Conservation (phyloP, 2,888 invertebrate genomes). For the Lithophane leautieri region DNA sequence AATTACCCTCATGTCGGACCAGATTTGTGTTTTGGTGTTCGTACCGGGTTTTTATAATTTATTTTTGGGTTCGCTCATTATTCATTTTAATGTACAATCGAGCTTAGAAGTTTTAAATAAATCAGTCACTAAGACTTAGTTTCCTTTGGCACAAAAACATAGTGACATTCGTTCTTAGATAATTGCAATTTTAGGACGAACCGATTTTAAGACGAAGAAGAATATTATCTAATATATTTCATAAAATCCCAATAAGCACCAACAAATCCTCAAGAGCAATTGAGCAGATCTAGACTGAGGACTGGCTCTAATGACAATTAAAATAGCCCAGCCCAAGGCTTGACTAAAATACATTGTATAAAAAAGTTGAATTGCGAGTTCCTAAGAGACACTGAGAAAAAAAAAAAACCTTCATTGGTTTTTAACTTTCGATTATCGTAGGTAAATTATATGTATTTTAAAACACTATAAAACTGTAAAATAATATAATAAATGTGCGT, state of each 20-base stretch:
- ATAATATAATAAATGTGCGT: slow-evolving; percentile 6
- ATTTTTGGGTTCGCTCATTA: slow-evolving; percentile 65
- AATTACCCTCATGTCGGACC: slow-evolving; percentile 79
- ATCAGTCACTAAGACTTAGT: slow-evolving; percentile 38
- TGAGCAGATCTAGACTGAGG: background rate
- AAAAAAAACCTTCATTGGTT: background rate
- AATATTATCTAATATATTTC: background rate
- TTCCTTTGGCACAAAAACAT: slow-evolving; percentile 17
- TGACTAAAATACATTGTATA: background rate
- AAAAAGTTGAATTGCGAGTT: background rate
- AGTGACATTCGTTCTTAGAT: background rate
- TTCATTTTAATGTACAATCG: slow-evolving; percentile 59
- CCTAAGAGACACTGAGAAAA: background rate
- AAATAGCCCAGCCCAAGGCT: background rate
- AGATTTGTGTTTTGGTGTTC: slow-evolving; percentile 59
- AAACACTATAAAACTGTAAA: background rate
- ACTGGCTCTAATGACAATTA: background rate
- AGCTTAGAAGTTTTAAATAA: slow-evolving; percentile 49
- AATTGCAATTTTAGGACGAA: background rate
- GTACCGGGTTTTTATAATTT: slow-evolving; percentile 55
- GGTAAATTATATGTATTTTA: background rate
- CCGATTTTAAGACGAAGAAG: background rate
- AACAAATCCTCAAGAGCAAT: background rate
- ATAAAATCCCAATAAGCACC: background rate
- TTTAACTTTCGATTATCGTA: background rate